Evolutionary conservation across 2,113 vertebrate genomes (phyloP), one percentile per base, ranked within the genome.

Genomic region (Hystrix cristata): DNA sequence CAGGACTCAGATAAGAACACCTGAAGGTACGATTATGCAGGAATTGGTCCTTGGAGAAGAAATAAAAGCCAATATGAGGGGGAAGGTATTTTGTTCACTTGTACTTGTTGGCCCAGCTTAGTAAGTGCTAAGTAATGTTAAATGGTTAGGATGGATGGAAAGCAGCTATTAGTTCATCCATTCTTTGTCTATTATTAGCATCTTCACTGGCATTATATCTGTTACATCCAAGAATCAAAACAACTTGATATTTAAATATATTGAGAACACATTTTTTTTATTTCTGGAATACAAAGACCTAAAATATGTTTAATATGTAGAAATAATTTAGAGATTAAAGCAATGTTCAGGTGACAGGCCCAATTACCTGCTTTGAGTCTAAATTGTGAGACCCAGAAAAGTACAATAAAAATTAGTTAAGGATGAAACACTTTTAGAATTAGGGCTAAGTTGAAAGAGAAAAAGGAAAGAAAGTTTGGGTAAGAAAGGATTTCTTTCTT

Each of bases 281-380:
- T 79, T 88, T 83, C 86, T 65, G 14, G n/a, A 38, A 53, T 21
- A 11, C 4, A 53, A 9, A 91, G 80, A 60, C 3, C 2, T 84
- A 79, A 86, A 71, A 67, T 84, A 48, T 29, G 3, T 14, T 80
- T 69, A 79, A 87, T 10, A 79, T 43, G 31, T 91, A 18, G 11
- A 12, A 25, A n/a, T 1, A 92, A 43, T 87, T 83, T 94, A 92
- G 60, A 94, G 62, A 87, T 80, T 81, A 81, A 86, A 69, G 27
- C 3, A 29, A 5, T 67, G 10, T 48, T 91, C 14, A 74, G 19
- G 62, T 79, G 65, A 10, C 53, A 83, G 55, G 21, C 18, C 65
- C 69, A 67, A 67, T 51, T 81, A 55, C 9, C 25, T 53, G 15
- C 15, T 81, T 64, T 95, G 12, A 69, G 25, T 57, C 7, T 14